Conservation (phyloP, 2,113 vertebrate species). For the Collichthys lucidus region DNA sequence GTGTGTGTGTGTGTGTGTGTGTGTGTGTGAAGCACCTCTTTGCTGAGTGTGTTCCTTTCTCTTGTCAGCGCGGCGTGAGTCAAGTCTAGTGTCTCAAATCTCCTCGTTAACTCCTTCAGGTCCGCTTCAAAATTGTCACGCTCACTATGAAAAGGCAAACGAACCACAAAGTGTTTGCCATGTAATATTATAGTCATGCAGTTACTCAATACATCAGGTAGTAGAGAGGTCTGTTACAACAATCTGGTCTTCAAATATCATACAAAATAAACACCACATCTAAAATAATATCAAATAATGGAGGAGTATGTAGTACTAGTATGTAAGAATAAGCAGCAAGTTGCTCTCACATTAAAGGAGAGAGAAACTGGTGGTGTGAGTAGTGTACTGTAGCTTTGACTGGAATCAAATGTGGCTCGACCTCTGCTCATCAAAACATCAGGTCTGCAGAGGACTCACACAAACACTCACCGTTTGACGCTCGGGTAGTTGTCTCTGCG, state of each 20-base stretch:
- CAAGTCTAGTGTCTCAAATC: constrained; percentile 87
- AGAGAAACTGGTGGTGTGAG: background rate
- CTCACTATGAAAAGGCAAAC: constrained; percentile 81
- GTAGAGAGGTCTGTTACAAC: background rate
- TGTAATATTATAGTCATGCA: background rate
- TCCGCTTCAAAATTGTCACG: constrained; percentile 91
- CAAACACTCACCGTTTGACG: constrained; percentile 87
- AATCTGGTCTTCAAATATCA: background rate
- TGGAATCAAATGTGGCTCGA: background rate
- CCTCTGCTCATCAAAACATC: background rate
- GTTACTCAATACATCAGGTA: background rate
- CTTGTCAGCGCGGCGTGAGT: constrained; percentile 85
- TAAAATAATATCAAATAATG: background rate
- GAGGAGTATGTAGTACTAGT: background rate
- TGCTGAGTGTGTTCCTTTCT: constrained; percentile 89
- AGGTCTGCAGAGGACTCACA: background rate
- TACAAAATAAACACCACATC: background rate
- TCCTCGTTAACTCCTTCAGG: constrained; percentile 87
- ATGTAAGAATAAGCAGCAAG: background rate
- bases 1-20: background rate
- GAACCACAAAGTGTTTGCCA: background rate
- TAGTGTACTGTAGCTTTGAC: background rate
- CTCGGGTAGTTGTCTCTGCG: constrained; percentile 93
- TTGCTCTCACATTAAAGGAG: background rate
- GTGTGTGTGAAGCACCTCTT: constrained; percentile 90